Evolutionary conservation across 2,113 vertebrate species (phyloP).

Genomic region (Labeo rohita): DNA sequence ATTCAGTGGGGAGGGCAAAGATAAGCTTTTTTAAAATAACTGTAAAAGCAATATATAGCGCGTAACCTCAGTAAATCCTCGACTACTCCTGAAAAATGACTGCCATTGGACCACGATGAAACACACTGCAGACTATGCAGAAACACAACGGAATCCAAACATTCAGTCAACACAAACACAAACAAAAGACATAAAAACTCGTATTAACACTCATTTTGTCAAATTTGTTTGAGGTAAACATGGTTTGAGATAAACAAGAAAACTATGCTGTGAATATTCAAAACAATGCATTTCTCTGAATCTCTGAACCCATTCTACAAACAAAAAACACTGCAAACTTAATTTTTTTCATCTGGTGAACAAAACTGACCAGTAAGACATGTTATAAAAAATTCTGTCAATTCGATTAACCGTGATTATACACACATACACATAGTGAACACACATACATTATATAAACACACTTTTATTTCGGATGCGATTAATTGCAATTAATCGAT

Average conservation of each 20-base stretch:
- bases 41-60: conserved; percentile 32
- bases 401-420: too few species aligned
- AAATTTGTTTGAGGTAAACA: background rate
- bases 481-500: too few species aligned
- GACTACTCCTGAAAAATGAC: conserved; percentile 2
- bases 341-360: background rate
- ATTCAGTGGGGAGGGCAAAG: background rate
- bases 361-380: background rate
- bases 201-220: background rate
- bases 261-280: background rate
- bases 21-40: conserved; percentile 23
- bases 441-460: too few species aligned
- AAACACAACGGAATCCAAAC: background rate
- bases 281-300: conserved; percentile 4
- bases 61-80: conserved; percentile 18
- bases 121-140: background rate
- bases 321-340: background rate
- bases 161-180: too few species aligned
- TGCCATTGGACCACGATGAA: conserved; percentile 2
- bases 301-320: background rate
- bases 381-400: too few species aligned
- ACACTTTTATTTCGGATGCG: too few species aligned
- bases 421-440: too few species aligned
- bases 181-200: background rate
- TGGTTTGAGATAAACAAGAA: background rate